Evolutionary conservation across 1,140 invertebrate genomes (phyloP).

Genomic region (Chionoecetes opilio): DNA sequence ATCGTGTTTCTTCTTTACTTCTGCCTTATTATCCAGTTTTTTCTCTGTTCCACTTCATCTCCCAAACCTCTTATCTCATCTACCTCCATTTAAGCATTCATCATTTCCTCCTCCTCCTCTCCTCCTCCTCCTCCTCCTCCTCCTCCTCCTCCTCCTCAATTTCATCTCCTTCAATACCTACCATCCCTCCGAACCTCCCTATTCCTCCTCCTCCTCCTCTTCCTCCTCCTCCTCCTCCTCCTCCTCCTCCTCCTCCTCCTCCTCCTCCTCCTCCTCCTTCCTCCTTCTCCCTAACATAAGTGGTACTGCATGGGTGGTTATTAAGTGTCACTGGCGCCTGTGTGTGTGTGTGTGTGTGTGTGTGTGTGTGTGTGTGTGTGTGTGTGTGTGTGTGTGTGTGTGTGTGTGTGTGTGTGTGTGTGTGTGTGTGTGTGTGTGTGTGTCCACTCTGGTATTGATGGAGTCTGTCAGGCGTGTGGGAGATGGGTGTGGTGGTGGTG

Average conservation of each 20-base stretch:
- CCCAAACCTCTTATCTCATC: not conserved
- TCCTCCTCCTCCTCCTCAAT: not conserved
- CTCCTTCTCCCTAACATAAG: not conserved
- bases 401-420: too few relatives aligned
- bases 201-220: not conserved
- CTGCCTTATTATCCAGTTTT: too few relatives aligned
- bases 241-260: too few relatives aligned
- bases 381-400: too few relatives aligned
- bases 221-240: too few relatives aligned
- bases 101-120: too few relatives aligned
- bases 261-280: not conserved
- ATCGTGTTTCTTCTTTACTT: too few relatives aligned
- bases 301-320: not conserved
- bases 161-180: not conserved
- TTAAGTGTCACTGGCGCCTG: not conserved
- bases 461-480: not conserved
- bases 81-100: too few relatives aligned
- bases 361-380: not conserved
- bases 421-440: too few relatives aligned
- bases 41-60: not conserved
- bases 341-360: not conserved
- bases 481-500: too few relatives aligned
- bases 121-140: not conserved
- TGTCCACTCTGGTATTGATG: not conserved
- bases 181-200: not conserved